These are phyloP conservation scores for Trissolcus brochymenae DNA, from an alignment of 2,888 invertebrate genomes.

Conservation along the genomic window DNA sequence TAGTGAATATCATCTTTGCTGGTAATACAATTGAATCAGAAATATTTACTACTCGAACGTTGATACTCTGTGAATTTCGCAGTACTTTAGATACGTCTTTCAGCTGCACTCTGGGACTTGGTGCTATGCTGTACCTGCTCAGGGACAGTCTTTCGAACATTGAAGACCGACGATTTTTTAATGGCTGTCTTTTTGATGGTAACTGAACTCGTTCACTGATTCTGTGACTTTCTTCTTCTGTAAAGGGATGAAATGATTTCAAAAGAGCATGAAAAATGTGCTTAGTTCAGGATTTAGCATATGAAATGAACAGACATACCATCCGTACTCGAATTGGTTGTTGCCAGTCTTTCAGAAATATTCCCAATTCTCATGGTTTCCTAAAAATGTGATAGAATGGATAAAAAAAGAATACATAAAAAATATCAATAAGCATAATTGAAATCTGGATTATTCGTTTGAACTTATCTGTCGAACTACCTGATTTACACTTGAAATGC, in stretches of 20 bases:
- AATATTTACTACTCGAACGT: slow-evolving; percentile 61
- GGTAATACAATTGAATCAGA: background rate
- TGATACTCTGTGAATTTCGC: slow-evolving; percentile 68
- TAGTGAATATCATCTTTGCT: background rate
- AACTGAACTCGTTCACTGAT: slow-evolving; percentile 58
- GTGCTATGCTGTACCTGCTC: slow-evolving; percentile 44
- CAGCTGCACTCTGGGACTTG: slow-evolving; percentile 68
- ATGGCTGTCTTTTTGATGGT: slow-evolving; percentile 44
- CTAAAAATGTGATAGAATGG: slow-evolving; percentile 43
- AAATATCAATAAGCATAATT: background rate
- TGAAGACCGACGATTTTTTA: slow-evolving; percentile 25
- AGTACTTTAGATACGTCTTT: slow-evolving; percentile 71
- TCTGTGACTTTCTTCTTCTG: slow-evolving; percentile 25
- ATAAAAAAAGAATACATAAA: background rate
- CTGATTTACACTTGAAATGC: slow-evolving; percentile 12
- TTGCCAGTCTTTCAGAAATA: slow-evolving; percentile 66
- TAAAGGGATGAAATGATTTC: background rate
- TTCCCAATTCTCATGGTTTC: slow-evolving; percentile 62
- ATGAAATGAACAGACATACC: slow-evolving; percentile 59
- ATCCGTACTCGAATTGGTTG: slow-evolving; percentile 60
- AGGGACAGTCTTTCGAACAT: slow-evolving; percentile 14
- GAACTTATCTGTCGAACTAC: background rate
- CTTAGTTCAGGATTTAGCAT: background rate
- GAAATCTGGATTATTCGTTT: no score
- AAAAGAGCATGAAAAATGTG: background rate